phyloP scores from a whole-genome alignment of 2,113 vertebrate species.

The Leucopsar rothschildi region DNA sequence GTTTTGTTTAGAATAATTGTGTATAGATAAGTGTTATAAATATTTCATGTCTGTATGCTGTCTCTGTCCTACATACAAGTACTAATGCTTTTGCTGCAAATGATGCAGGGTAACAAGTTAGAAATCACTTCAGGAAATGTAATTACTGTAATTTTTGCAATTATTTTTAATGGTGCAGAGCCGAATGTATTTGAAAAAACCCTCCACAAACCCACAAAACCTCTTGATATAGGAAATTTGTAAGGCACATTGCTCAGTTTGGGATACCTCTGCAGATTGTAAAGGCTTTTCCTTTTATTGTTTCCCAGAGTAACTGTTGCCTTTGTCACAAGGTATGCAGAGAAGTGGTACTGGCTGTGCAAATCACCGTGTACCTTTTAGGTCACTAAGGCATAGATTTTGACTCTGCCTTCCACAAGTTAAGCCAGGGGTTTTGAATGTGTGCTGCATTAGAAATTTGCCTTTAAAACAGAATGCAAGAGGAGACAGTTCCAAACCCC shows the following conservation, averaged over 20 bases:
- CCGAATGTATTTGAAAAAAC: neutral
- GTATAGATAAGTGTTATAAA: neutral
- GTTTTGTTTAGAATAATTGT: neutral
- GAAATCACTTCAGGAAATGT: neutral
- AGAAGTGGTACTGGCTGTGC: neutral
- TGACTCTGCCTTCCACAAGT: neutral
- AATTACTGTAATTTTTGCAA: neutral
- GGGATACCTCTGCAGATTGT: neutral
- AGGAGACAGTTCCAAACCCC: neutral
- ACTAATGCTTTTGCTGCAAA: neutral
- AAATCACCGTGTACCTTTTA: neutral
- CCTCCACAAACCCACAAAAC: neutral
- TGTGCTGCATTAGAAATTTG: neutral
- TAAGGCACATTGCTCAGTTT: neutral
- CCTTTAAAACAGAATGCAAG: neutral
- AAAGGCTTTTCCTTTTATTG: neutral
- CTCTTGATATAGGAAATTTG: neutral
- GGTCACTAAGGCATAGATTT: neutral
- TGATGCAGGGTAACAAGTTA: neutral
- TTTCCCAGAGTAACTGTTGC: neutral
- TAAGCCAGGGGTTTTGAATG: neutral
- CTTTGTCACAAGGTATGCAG: neutral
- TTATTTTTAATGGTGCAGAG: neutral
- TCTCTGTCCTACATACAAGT: neutral
- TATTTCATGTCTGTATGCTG: accelerated